Evolutionary conservation across 2,888 invertebrate species (phyloP), one percentile per base, ranked within the genome.

Genomic region (Hermodice carunculata): DNA sequence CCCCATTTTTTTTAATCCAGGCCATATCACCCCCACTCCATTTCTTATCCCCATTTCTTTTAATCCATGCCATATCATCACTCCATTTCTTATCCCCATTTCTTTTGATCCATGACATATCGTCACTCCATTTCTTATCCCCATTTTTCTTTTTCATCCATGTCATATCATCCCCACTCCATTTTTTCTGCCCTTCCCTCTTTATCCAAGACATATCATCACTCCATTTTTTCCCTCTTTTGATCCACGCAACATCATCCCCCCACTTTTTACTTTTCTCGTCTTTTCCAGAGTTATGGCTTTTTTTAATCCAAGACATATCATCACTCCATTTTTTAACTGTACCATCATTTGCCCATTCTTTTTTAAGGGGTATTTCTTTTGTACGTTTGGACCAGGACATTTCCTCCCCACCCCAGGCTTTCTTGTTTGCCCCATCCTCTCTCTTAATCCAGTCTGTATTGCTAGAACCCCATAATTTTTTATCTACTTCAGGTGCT

Each of bases 261-360:
- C 63, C 66, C 11, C 54, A 52, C 66, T 62, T 62, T 17, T 31
- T 24, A 31, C 28, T 54, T 34, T 66, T 62, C 28, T 65, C 57
- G 11, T 22, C 17, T 17, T 61, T 24, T 14, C 51, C 32, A 17
- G 64, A 64, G 29, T 64, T 57, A 44, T 49, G 42, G 34, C 54
- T 57, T 22, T 66, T 46, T 51, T 69, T 70, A 37, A 70, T 65
- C 70, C 70, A 70, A 32, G 59, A 32, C 68, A 70, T 69, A 22
- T 64, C 67, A 19, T 66, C 52, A 31, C 64, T 49, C n/a, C 58
- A 31, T 24, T 62, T 62, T 8, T 60, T 52, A 37, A 4, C 29
- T 62, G 57, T 8, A 62, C 46, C 63, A 28, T 6, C 46, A 29
- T n/a, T n/a, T n/a, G n/a, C 56, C 64, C 65, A 69, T 22, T 37